These are phyloP conservation scores for Calephelis nemesis DNA, from an alignment of 1,140 invertebrate species.

Conservation along the genomic window DNA sequence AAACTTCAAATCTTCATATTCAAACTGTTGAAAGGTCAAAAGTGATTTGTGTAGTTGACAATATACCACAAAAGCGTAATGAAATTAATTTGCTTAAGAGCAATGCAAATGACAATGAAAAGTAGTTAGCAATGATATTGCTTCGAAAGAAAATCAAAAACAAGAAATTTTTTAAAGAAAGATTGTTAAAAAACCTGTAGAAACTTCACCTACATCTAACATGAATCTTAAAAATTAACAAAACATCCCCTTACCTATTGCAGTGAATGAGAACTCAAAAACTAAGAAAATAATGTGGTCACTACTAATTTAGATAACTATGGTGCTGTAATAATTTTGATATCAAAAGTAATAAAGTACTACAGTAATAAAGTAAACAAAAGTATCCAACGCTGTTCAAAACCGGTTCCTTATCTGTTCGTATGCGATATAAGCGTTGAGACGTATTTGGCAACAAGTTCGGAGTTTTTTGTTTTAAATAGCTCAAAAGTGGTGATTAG, in stretches of 20 bases:
- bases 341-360: slow-evolving; percentile 22
- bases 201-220: not conserved
- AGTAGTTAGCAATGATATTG: not conserved
- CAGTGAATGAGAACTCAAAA: slow-evolving; percentile 32
- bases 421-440: too few relatives aligned
- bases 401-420: too few relatives aligned
- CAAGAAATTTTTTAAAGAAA: not conserved
- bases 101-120: not conserved
- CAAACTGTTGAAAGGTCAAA: not conserved
- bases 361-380: too few relatives aligned
- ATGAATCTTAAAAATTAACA: slow-evolving; percentile 28
- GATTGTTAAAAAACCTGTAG: not conserved
- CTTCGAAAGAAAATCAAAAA: not conserved
- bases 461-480: too few relatives aligned
- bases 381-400: too few relatives aligned
- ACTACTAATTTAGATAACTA: slow-evolving; percentile 21
- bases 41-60: not conserved
- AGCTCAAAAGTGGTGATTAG: too few relatives aligned
- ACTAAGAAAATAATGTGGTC: slow-evolving; percentile 18
- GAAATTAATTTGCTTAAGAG: not conserved
- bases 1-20: not conserved
- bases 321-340: slow-evolving; percentile 25
- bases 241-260: slow-evolving; percentile 41
- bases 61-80: not conserved
- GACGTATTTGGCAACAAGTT: too few relatives aligned